Base-by-base conservation (phyloP, 2,797 vertebrate genomes). In the Tinamus major region DNA sequence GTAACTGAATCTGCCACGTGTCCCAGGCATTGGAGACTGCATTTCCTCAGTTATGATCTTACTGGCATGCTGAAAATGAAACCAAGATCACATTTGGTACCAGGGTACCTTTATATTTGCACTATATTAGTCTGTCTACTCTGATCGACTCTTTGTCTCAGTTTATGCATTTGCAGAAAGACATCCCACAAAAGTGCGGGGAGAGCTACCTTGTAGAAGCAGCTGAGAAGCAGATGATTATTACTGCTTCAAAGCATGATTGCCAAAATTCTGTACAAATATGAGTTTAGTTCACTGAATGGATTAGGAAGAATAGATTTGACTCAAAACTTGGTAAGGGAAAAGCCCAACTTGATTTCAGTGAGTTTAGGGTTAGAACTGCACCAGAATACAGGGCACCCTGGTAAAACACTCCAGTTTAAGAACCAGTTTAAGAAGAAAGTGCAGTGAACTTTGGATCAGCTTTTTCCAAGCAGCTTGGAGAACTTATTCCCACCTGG, bases 401-500 rank as follows among this genome's bases (percentile, higher is more conserved):
- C 72, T 65, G 37, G 39, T 67, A 88, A 76, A 64, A 78, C 12
- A 77, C 48, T 18, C 44, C 27, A 31, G 53, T 5, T 69, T 35
- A 35, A 35, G 35, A 35, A 8, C 35, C 8, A 10, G 46, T 89
- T 88, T 76, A 85, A 90, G 37, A 10, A 56, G 20, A 80, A 56
- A 77, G 23, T 85, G 72, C 15, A 44, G 39, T 77, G 69, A 90
- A 68, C 26, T 72, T 87, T 55, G 71, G 31, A 37, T 85, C 75
- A 86, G 27, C 15, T 89, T 95, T 89, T 91, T 93, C 48, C 37
- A 80, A 93, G 64, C 89, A 88, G 65, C 91, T 92, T 96, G 95
- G 86, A 90, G 63, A 93, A 93, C 56, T 93, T 95, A 90, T 62
- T 95, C 93, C 96, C 96, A 97, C 85, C 96, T 96, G 94, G 79